Base-by-base conservation (phyloP, 2,888 invertebrate genomes). In the Microchrysa polita region DNA sequence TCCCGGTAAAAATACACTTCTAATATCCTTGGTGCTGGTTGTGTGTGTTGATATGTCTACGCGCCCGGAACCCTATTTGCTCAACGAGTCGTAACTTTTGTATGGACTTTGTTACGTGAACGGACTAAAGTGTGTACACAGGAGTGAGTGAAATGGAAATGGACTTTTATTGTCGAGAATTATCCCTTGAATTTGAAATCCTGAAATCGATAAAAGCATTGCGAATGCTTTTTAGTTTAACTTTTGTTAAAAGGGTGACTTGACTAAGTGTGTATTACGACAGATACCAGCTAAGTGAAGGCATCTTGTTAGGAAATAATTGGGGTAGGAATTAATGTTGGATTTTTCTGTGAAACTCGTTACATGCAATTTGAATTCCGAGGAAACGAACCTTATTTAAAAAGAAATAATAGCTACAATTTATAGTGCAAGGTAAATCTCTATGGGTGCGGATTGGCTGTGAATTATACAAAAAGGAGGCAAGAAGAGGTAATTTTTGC, bases 1-100 rank as follows among this genome's bases (percentile, higher is more conserved):
- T 12, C n/a, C n/a, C 18, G 65, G 48, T 44, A 16, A 12, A 44
- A 44, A n/a, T 22, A n/a, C n/a, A n/a, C n/a, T n/a, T n/a, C n/a
- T n/a, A 48, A 65, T 34, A 2, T 44, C 65, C 65, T 65, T 20
- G 34, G 44, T 48, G 27, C 2, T 34, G 23, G 20, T 23, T 42
- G 44, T n/a, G 65, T 18, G 4, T 65, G 65, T 44, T n/a, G 48
- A n/a, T 48, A 48, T 34, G 27, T 34, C 27, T 48, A 48, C 48
- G 27, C 27, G 48, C 12, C 16, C 12, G 10, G 12, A 63, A 12
- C 20, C 65, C 48, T 65, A 23, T 65, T 65, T 65, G 65, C 65
- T 65, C 34, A 65, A 23, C 65, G 20, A 65, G 44, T 65, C 65
- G 65, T 65, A 23, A 48, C 65, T 65, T 65, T 65, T 48, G 65